Evolutionary conservation across 2,888 invertebrate genomes (phyloP), one percentile per base, ranked within the genome.

Genomic region (Elmis aenea): DNA sequence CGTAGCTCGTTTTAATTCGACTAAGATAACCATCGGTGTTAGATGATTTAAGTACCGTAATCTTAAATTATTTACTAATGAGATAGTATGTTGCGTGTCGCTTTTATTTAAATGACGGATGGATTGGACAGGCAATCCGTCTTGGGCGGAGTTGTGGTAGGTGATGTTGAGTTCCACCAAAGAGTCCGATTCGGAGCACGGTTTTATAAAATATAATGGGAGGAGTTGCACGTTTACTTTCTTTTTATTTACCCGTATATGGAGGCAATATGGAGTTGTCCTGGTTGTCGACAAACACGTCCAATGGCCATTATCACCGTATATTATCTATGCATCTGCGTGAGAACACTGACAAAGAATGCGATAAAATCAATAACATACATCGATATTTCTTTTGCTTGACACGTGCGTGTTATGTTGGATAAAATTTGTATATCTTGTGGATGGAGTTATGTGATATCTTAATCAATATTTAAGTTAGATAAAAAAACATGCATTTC

Each of bases 241-340:
- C 50, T 46, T n/a, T n/a, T n/a, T 48, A 50, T 48, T 50, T 50
- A 28, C 33, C 50, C 46, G 38, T 50, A 48, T 50, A 48, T 35
- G 50, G 50, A 30, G 33, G 34, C 39, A 48, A 48, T 48, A 42
- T 44, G 43, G 44, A 43, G 48, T 41, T 48, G 48, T 43, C 38
- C 40, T 32, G 25, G 31, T 35, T 36, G 41, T 45, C 41, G 38
- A 48, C 43, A 44, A 42, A 42, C 48, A 46, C 48, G 40, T 48
- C 41, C 22, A 32, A 32, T 41, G 33, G 39, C 37, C 40, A 43
- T 35, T 43, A 43, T 41, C 43, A 33, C 33, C 29, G 35, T 41
- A 46, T 37, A 34, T 46, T 46, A 46, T 46, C 46, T 16, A 13
- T 33, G 33, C 39, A 38, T 42, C 43, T 43, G 29, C 35, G 40